Base-by-base conservation (phyloP, 2,797 vertebrate species). In the Mormyrops boulengeri region DNA sequence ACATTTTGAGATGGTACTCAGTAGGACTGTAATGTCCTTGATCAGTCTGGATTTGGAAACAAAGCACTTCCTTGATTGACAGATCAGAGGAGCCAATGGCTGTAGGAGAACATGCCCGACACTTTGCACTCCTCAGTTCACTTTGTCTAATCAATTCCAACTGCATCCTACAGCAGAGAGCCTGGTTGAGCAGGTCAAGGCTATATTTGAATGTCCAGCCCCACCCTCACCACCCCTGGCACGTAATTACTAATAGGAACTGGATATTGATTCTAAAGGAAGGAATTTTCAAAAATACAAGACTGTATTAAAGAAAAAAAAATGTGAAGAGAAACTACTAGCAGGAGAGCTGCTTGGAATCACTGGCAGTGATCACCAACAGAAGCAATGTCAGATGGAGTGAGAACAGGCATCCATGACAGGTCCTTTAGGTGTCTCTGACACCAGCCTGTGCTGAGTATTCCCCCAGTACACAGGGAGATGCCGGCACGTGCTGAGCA, bases 241-340 rank as follows among this genome's bases (percentile, higher is more conserved):
- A 41, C 90, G 89, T 90, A 90, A 91, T 91, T 90, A 92, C 93
- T 95, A 94, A 94, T 94, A 93, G 92, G 91, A 93, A 92, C 91
- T 93, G 92, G 88, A 90, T 92, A 94, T 93, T 93, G 92, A 95
- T 94, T 93, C 90, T 60, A 89, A 80, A 49, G 88, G 73, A 77
- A 30, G 26, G 53, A 66, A 11, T 85, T 66, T 55, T 88, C 52
- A 34, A 44, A 60, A 52, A 89, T 88, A 50, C 38, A 3, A 53
- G 41, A 44, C 80, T 14, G 19, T 22, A 44, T 41, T 19, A 82
- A 82, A n/a, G 14, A 47, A 82, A 44, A 17, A 3, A n/a, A 62
- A 30, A 30, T 90, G 73, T 92, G 80, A 90, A 90, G 87, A 89
- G 90, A 57, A 66, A 49, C 12, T 73, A 49, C 50, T 82, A 90